Conservation (phyloP, 2,888 invertebrate genomes). For the Balanococcus diminutus region DNA sequence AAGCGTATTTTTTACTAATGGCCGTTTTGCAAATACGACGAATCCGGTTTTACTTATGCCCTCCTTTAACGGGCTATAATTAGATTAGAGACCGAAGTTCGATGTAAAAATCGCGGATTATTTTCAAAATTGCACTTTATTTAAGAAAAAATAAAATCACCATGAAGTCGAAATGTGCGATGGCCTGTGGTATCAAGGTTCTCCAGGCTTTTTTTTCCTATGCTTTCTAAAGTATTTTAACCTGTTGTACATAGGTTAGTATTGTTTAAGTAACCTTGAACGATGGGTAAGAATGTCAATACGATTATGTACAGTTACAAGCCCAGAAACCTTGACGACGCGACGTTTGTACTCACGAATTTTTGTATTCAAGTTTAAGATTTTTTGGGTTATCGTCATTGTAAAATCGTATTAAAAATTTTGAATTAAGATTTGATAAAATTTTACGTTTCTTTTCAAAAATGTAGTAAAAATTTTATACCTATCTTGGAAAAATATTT, state of each 20-base stretch:
- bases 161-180: too few species aligned
- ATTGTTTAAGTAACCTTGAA: background rate
- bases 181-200: background rate
- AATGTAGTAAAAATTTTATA: too few species aligned
- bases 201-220: background rate
- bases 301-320: background rate
- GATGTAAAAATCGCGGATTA: background rate
- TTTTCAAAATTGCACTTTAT: background rate
- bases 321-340: background rate
- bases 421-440: background rate
- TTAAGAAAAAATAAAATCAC: background rate
- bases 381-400: background rate
- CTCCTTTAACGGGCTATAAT: background rate
- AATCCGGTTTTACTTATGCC: background rate
- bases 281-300: conserved; percentile 1
- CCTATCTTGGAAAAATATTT: background rate
- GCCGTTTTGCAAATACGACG: background rate
- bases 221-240: background rate
- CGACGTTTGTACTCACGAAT: background rate
- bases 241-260: background rate
- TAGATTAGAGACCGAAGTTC: background rate
- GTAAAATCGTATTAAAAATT: background rate
- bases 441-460: background rate
- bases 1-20: background rate
- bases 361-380: too few species aligned